Base-by-base conservation (phyloP, 2,888 invertebrate genomes). In the Agrochola litura region DNA sequence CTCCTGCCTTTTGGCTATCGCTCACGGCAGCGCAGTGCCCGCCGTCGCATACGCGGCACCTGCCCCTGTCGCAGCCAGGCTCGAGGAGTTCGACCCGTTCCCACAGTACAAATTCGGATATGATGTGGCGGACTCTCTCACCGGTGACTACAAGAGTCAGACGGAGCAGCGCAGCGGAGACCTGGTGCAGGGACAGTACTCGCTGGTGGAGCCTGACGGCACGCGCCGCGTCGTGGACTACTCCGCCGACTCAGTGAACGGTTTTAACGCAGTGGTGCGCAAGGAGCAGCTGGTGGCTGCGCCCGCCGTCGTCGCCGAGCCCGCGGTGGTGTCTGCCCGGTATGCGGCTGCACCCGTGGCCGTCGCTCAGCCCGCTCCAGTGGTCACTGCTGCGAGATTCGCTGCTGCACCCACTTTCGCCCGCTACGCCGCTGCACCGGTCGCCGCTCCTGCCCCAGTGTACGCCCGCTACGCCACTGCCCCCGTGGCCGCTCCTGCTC, bases 31-130 rank as follows among this genome's bases (percentile, higher is more conserved):
- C 89, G 94, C 91, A 75, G 93, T 94, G 56, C 93, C 95, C 9
- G 94, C 93, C 8, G 91, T 93, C 2, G 92, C 94, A 0, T 93
- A 93, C 43, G 71, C 89, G 78, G 89, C 89, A 19, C 86, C 88
- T 10, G 85, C 82, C 0, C 74, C 82, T 16, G 87, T 90, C 22
- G 89, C 90, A 16, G 92, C 92, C 66, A 88, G 91, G 58, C 74
- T 95, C 0, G 96, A 96, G 79, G 94, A 97, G 78, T 97, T 97
- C 88, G 97, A 97, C 89, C 95, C 97, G 0, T 92, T 95, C 73
- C 97, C 97, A 0, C 97, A 97, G 90, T 97, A 97, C 93, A 91
- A 91, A 67, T 96, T 93, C 83, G 95, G 94, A 56, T 96, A 96
- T 84, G 90, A 94, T 71, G 95, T 96, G 30, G 93, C 93, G 0